Evolutionary conservation across 1,140 invertebrate species (phyloP), one percentile per base, ranked within the genome.

Genomic region (Caenorhabditis briggsae): DNA sequence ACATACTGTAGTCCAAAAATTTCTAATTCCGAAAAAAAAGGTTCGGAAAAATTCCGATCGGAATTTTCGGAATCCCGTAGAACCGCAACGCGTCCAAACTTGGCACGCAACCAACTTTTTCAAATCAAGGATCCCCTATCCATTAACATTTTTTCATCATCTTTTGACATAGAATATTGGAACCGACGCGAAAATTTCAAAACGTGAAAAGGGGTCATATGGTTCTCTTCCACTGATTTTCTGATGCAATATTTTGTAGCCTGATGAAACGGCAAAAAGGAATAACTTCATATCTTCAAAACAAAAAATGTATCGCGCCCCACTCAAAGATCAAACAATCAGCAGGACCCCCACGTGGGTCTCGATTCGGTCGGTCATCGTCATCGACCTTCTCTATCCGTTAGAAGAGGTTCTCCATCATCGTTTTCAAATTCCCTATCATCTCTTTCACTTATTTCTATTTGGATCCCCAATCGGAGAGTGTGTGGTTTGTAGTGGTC

Each of bases 161-260:
- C 33, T 50, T 53, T 14, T 41, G 70, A 50, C 18, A 78, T n/a
- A n/a, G n/a, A n/a, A n/a, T n/a, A n/a, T n/a, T n/a, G 33, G 33
- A 33, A 33, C 33, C 33, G 33, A 33, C 33, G 33, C 3, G 33
- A 33, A 33, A 33, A 33, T 33, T n/a, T n/a, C n/a, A n/a, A n/a
- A n/a, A n/a, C n/a, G n/a, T n/a, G n/a, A n/a, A n/a, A n/a, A n/a
- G n/a, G n/a, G n/a, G n/a, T 18, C 14, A 58, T 58, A 18, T n/a
- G 14, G 6, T 58, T 18, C 55, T 18, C n/a, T 18, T 58, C 33
- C 14, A 18, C 46, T 43, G 5, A 16, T 70, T 46, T 70, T 43
- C 70, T 78, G 70, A 78, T 78, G 70, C 46, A 78, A 78, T 78
- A 78, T 48, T 20, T 20, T 46, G 41, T 70, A 70, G 33, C 64